phyloP scores from a whole-genome alignment of 30 jellyfish, hydroid and myxozoan species.

The Aurelia aurita complex sp. Pacific region DNA sequence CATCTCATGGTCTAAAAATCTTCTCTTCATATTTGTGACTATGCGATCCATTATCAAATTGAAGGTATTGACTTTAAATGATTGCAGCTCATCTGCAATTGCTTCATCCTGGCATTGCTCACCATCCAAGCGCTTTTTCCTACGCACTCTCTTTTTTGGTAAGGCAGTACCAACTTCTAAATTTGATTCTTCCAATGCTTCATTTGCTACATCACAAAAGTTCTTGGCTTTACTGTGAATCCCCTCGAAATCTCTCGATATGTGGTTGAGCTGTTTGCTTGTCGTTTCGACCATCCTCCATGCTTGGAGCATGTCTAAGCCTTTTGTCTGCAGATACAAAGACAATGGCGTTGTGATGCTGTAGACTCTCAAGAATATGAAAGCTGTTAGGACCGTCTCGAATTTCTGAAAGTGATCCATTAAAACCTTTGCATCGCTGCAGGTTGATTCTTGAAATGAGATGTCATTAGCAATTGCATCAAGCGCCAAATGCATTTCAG shows the following conservation, averaged over 20 bases:
- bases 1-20: conserved; percentile 21
- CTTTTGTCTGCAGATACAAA: no score
- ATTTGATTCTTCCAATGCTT: conserved; percentile 11
- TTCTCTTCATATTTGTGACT: conserved; percentile 1
- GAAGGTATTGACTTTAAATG: not conserved
- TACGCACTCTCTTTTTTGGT: conserved; percentile 36
- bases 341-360: conserved; percentile 17
- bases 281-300: conserved; percentile 29
- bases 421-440: conserved; percentile 20
- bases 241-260: conserved; percentile 18
- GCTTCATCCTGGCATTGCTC: not conserved
- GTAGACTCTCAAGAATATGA: conserved; percentile 29
- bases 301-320: no score
- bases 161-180: conserved; percentile 20
- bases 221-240: conserved; percentile 18
- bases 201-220: no score
- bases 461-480: conserved; percentile 7
- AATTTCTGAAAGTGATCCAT: not conserved
- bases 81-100: not conserved
- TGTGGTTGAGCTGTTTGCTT: conserved; percentile 4
- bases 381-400: conserved; percentile 15
- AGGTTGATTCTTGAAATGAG: conserved; percentile 13
- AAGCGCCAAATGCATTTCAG: conserved; percentile 18
- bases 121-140: no score
- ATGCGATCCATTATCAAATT: conserved; percentile 46